phyloP scores from a whole-genome alignment of 2,888 invertebrate species.

The Acleris literana region DNA sequence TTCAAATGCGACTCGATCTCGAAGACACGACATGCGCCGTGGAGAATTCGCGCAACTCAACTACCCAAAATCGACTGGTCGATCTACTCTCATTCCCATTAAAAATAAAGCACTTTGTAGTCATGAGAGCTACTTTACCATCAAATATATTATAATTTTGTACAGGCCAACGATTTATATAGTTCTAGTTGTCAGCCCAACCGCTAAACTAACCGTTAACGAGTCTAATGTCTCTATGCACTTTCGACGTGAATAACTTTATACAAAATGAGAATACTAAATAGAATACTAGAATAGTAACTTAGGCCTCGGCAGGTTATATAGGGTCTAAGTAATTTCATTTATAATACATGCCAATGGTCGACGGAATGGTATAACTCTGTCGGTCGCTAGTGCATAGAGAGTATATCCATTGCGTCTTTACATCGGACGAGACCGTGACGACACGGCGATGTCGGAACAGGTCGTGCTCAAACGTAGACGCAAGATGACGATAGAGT shows the following conservation, averaged over 20 bases:
- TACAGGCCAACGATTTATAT: conserved; percentile 61
- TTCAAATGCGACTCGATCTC: too few relatives aligned
- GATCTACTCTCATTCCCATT: conserved; percentile 55
- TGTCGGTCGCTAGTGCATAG: conserved; percentile 51
- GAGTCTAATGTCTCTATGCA: conserved; percentile 52
- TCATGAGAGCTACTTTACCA: conserved; percentile 64
- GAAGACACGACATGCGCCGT: too few relatives aligned
- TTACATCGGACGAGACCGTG: conserved; percentile 24
- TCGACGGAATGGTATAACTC: conserved; percentile 30
- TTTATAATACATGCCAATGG: conserved; percentile 33
- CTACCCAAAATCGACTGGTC: conserved; percentile 40
- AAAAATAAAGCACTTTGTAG: conserved; percentile 71
- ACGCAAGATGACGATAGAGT: conserved; percentile 15
- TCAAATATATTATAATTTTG: conserved; percentile 71
- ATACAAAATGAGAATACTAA: conserved; percentile 43
- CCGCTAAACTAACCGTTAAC: conserved; percentile 44
- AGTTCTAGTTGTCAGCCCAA: conserved; percentile 48
- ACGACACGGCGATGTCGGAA: conserved; percentile 5
- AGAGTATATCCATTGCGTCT: conserved; percentile 38
- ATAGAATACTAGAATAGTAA: conserved; percentile 35
- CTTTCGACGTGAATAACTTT: conserved; percentile 52
- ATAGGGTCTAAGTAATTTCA: conserved; percentile 12
- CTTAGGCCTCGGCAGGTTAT: conserved; percentile 44
- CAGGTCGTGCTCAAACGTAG: background rate
- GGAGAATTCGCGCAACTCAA: conserved; percentile 1